A percentile compares a stretch with the other conserved stretches of the same genome.
Evolutionary conservation across 2,113 vertebrate genomes (phyloP).

Genomic region (Podocnemis expansa): DNA sequence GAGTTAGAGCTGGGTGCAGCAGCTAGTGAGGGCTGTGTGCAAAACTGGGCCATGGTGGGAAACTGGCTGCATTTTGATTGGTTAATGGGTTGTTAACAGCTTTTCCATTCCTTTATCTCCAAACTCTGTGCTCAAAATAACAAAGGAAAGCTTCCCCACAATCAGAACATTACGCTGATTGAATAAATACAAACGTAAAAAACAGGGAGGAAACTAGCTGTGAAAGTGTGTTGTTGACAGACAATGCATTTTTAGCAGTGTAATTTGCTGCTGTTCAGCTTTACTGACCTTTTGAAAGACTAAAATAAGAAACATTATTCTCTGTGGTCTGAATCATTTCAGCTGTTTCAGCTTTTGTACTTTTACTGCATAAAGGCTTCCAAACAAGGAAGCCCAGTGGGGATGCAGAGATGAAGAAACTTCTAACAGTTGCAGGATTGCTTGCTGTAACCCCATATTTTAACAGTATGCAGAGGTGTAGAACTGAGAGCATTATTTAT

Average conservation of each 20-base stretch:
- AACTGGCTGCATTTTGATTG: no score
- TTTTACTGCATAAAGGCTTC: conserved; percentile 50
- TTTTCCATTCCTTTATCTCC: not conserved
- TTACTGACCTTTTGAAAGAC: conserved; percentile 77
- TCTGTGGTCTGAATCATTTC: conserved; percentile 59
- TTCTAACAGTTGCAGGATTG: conserved; percentile 34
- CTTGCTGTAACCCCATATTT: not conserved
- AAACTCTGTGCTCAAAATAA: conserved; percentile 35
- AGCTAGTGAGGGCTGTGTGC: no score
- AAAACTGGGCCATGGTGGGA: no score
- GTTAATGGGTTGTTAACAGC: no score
- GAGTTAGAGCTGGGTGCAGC: no score
- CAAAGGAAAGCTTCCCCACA: not conserved
- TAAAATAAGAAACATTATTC: conserved; percentile 76
- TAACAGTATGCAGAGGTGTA: not conserved
- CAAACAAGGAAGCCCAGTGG: conserved; percentile 38
- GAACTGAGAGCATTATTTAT: not conserved
- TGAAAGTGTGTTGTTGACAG: conserved; percentile 60
- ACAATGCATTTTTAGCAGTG: conserved; percentile 67
- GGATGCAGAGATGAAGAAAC: not conserved
- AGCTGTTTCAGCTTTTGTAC: conserved; percentile 36
- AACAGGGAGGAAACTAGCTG: conserved; percentile 51
- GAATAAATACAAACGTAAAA: conserved; percentile 56
- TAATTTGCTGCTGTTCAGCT: conserved; percentile 71
- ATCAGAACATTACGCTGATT: conserved; percentile 32